Conservation (phyloP, 2,797 vertebrate species). For the Varecia variegata region DNA sequence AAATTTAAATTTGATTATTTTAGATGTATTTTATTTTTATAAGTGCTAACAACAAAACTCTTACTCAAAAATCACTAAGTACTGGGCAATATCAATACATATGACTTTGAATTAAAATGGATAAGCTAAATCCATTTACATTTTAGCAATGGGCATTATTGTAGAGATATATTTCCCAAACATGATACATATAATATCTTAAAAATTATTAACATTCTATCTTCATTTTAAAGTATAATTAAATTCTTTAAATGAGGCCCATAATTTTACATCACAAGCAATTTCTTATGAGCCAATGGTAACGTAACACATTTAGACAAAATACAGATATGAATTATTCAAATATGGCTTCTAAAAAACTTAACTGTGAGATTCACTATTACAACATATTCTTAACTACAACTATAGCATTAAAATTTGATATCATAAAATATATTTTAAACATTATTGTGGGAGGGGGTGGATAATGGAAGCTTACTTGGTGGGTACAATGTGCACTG, state of each 20-base stretch:
- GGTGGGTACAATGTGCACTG: background rate
- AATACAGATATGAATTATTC: constrained; percentile 2
- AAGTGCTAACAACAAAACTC: background rate
- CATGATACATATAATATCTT: background rate
- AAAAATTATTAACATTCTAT: background rate
- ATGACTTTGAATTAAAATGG: background rate
- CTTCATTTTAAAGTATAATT: background rate
- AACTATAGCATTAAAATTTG: constrained; percentile 32
- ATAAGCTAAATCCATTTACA: background rate
- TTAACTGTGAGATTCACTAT: background rate
- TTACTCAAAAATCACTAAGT: background rate
- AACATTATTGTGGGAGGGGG: background rate
- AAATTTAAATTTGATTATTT: background rate
- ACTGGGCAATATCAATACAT: background rate
- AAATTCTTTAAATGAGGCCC: background rate
- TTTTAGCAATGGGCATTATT: background rate
- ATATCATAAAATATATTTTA: constrained; percentile 46
- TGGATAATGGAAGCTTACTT: background rate
- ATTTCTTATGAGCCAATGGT: background rate
- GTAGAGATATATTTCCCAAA: background rate
- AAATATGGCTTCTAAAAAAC: background rate
- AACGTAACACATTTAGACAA: background rate
- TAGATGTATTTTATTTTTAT: background rate
- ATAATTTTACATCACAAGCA: background rate
- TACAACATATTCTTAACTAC: background rate